Evolutionary conservation across 2,113 vertebrate genomes (phyloP), one percentile per base, ranked within the genome.

Genomic region (Oncorhynchus masou): DNA sequence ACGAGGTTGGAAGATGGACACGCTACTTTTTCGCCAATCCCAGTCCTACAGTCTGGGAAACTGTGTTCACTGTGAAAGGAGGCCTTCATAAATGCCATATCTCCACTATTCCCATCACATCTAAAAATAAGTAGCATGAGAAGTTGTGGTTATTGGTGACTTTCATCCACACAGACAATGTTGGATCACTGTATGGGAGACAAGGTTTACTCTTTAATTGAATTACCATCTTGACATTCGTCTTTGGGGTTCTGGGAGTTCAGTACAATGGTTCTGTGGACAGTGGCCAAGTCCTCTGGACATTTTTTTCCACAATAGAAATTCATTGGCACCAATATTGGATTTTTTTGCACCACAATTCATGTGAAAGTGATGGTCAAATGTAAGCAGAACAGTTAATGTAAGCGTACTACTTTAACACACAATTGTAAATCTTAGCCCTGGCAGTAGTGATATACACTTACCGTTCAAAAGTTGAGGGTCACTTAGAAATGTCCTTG

Each of bases 61-160:
- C 59, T 67, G 24, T 67, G 48, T 62, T 34, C 19, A 15, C 31
- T 65, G 77, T 82, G 75, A 85, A 82, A 82, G 75, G 59, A 64
- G 73, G 75, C 66, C 78, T 85, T 85, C 70, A 78, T 74, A 75
- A 66, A 80, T 75, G 72, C 68, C 74, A 68, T 68, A 29, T 74
- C 71, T 74, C 64, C 74, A 51, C 20, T 29, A 71, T 87, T 85
- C 79, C 79, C 74, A 73, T 87, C 75, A 77, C 68, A 15, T 79
- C 84, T 79, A 81, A 85, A 76, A 88, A 85, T 83, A 82, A 81
- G 69, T 79, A 76, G 70, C 82, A 70, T 81, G 84, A 81, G 78
- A 84, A 85, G 79, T 68, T 20, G 15, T 27, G 68, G 74, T 57
- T 76, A 77, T 80, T 77, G 75, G 59, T 45, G 72, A 83, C 72